Percentiles rank a stretch among this genome's conserved stretches.
phyloP scores from a whole-genome alignment of 1,140 invertebrate species.

The Drepana arcuata region DNA sequence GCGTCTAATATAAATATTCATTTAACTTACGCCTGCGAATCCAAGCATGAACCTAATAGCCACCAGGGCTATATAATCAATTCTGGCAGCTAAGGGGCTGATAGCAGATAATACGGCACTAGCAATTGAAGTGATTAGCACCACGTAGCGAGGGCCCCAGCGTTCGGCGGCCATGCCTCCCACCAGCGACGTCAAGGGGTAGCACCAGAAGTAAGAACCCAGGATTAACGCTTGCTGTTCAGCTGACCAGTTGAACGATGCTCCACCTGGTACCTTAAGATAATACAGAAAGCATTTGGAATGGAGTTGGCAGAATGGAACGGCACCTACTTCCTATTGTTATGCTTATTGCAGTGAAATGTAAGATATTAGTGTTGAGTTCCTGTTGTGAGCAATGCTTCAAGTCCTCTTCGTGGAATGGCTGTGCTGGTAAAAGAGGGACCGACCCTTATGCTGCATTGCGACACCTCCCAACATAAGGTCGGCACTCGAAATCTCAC shows the following conservation, averaged over 20 bases:
- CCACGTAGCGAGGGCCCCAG: slow-evolving; percentile 81
- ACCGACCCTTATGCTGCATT: no score
- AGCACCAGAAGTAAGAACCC: slow-evolving; percentile 79
- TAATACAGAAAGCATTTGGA: no score
- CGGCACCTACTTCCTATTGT: no score
- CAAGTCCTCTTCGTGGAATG: no score
- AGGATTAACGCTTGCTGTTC: slow-evolving; percentile 77
- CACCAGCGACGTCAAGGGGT: slow-evolving; percentile 73
- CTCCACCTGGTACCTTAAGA: slow-evolving; percentile 24
- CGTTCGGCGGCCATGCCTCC: slow-evolving; percentile 82
- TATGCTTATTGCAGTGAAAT: no score
- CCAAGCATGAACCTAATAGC: slow-evolving; percentile 77
- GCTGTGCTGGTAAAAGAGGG: no score
- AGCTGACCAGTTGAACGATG: slow-evolving; percentile 72
- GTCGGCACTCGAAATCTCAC: no score
- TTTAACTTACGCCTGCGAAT: slow-evolving; percentile 75
- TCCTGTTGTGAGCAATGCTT: no score
- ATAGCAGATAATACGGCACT: slow-evolving; percentile 80
- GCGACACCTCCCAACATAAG: no score
- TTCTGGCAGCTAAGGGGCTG: slow-evolving; percentile 76
- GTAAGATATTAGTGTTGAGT: no score
- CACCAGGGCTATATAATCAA: slow-evolving; percentile 76
- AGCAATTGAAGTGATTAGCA: slow-evolving; percentile 76
- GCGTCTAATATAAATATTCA: no score
- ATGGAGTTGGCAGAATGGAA: no score